Evolutionary conservation across 2,888 invertebrate species (phyloP).

Genomic region (Epistrophe grossulariae): DNA sequence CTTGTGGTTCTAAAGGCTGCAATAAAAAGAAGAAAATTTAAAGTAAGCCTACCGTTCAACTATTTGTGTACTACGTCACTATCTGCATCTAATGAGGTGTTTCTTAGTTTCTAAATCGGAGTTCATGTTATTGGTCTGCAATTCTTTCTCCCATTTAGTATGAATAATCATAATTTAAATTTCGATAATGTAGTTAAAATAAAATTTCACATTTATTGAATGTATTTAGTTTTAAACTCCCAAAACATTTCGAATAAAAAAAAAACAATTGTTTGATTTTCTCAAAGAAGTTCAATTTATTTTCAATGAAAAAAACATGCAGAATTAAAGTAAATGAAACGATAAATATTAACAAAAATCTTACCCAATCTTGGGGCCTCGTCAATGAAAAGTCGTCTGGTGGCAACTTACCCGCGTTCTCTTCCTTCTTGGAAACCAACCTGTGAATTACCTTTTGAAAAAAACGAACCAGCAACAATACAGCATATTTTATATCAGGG

Average conservation of each 20-base stretch:
- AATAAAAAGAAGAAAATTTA: no score
- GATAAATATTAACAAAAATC: neutral
- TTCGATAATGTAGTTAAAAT: no score
- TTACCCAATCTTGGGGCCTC: constrained; percentile 31
- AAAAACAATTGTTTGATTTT: constrained; percentile 54
- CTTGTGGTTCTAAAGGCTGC: no score
- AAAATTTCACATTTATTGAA: no score
- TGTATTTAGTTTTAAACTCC: neutral
- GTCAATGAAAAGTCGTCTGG: constrained; percentile 9
- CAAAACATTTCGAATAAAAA: neutral
- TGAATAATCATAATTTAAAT: no score
- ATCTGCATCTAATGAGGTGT: no score
- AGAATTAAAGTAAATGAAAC: neutral
- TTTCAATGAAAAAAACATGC: constrained; percentile 14
- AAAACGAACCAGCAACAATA: constrained; percentile 74
- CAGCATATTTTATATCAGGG: constrained; percentile 62
- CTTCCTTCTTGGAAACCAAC: constrained; percentile 21
- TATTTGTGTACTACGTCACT: no score
- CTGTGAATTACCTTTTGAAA: constrained; percentile 71
- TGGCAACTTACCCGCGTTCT: constrained; percentile 51
- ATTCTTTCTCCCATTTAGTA: no score
- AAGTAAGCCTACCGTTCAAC: no score
- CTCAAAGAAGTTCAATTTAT: constrained; percentile 56
- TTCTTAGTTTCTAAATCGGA: no score
- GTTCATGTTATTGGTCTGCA: no score